These are phyloP conservation scores for Nannoperca obscura DNA, from an alignment of 2,797 vertebrate species.

Conservation along the genomic window DNA sequence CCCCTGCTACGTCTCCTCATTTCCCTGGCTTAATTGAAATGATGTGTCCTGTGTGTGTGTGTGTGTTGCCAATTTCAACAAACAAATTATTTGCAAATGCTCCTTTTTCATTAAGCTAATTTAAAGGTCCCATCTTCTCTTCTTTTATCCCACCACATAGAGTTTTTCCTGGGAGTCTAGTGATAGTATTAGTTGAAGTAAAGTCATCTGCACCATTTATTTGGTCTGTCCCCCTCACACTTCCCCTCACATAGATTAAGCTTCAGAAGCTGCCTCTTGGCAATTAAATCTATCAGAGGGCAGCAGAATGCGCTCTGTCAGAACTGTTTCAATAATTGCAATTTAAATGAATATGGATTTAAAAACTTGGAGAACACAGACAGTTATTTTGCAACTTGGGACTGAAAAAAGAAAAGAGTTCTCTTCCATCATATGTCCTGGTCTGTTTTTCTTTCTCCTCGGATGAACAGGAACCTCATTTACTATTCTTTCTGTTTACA, in stretches of 20 bases:
- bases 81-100: conserved; percentile 65
- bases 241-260: conserved; percentile 69
- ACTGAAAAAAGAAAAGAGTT: conserved; percentile 25
- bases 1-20: conserved; percentile 51
- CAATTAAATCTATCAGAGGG: conserved; percentile 81
- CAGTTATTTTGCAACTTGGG: conserved; percentile 60
- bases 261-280: conserved; percentile 71
- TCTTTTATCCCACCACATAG: conserved; percentile 48
- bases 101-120: conserved; percentile 56
- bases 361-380: conserved; percentile 68
- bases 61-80: conserved; percentile 45
- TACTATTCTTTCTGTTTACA: conserved; percentile 77
- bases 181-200: conserved; percentile 55
- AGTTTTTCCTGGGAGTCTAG: conserved; percentile 35
- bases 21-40: conserved; percentile 57
- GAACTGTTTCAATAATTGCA: conserved; percentile 77
- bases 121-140: conserved; percentile 34
- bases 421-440: conserved; percentile 24
- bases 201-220: conserved; percentile 69
- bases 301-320: conserved; percentile 73
- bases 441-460: conserved; percentile 46
- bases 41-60: conserved; percentile 17
- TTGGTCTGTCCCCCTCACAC: conserved; percentile 48
- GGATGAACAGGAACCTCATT: conserved; percentile 53
- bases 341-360: conserved; percentile 79